phyloP scores from a whole-genome alignment of 1,140 invertebrate species.

The Drosophila varians region DNA sequence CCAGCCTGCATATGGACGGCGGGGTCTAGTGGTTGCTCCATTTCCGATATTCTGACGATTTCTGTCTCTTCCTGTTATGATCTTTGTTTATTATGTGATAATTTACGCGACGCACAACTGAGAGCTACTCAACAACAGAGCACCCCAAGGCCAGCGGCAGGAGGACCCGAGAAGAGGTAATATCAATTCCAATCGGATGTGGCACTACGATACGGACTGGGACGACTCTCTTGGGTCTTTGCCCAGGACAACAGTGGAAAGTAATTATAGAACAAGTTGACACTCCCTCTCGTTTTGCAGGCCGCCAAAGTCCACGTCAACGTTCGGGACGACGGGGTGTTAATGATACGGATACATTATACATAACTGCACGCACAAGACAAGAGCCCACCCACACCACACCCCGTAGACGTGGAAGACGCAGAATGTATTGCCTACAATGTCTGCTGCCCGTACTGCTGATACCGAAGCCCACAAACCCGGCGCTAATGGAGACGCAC shows the following conservation, averaged over 20 bases:
- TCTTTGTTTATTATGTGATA: slow-evolving; percentile 63
- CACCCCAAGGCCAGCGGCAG: slow-evolving; percentile 11
- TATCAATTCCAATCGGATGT: background rate
- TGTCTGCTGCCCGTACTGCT: slow-evolving; percentile 98
- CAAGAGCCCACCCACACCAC: slow-evolving; percentile 10
- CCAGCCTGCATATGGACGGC: background rate
- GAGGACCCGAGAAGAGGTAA: slow-evolving; percentile 22
- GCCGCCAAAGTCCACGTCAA: slow-evolving; percentile 29
- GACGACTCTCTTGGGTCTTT: slow-evolving; percentile 35
- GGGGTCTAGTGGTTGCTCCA: background rate
- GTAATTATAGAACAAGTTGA: slow-evolving; percentile 55
- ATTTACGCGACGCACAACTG: slow-evolving; percentile 57
- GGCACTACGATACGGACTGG: background rate
- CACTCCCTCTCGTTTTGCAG: slow-evolving; percentile 18
- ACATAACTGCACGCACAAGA: background rate
- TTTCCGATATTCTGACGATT: background rate
- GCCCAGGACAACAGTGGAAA: slow-evolving; percentile 47
- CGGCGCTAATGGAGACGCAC: slow-evolving; percentile 96
- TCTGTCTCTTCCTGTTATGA: background rate
- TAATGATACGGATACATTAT: background rate
- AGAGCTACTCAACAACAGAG: slow-evolving; percentile 16
- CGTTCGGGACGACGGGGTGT: slow-evolving; percentile 26
- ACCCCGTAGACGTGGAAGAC: slow-evolving; percentile 39
- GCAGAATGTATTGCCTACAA: slow-evolving; percentile 98
- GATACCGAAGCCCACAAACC: slow-evolving; percentile 98